A percentile compares a stretch with the other conserved stretches of the same genome.
phyloP scores from a whole-genome alignment of 92 coral and sea anemone species.

The Chrysogorgia sp. region DNA sequence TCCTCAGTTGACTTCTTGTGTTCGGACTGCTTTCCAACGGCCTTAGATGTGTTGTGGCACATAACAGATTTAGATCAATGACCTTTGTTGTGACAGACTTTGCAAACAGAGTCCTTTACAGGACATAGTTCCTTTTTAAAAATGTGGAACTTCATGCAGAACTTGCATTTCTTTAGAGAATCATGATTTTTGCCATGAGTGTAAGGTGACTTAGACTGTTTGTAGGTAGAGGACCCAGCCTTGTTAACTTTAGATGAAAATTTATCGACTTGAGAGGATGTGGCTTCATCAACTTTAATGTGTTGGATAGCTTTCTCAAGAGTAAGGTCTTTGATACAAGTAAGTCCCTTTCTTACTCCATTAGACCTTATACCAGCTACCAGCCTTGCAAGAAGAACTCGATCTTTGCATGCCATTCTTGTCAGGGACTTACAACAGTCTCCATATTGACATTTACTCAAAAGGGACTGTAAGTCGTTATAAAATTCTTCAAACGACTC shows the following conservation, averaged over 20 bases:
- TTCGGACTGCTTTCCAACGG: conserved; percentile 27
- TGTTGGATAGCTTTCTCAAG: conserved; percentile 45
- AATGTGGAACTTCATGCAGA: conserved; percentile 12
- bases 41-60: conserved; percentile 5
- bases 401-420: conserved; percentile 44
- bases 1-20: conserved; percentile 15
- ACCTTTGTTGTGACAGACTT: conserved; percentile 20
- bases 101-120: conserved; percentile 28
- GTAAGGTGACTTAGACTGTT: not conserved
- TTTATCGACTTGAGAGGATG: conserved; percentile 17
- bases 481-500: conserved; percentile 40
- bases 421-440: conserved; percentile 30
- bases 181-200: not conserved
- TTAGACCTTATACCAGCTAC: conserved; percentile 50
- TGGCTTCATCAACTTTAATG: conserved; percentile 29
- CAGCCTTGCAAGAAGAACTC: conserved; percentile 31
- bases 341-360: conserved; percentile 24
- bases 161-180: conserved; percentile 17
- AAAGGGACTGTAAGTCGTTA: conserved; percentile 44
- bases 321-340: conserved; percentile 39
- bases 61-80: conserved; percentile 47
- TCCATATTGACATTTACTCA: conserved; percentile 36
- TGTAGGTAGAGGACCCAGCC: conserved; percentile 10
- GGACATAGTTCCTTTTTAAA: conserved; percentile 37
- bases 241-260: too few species aligned